Percentiles rank a stretch among this genome's conserved stretches.
Conservation (phyloP, 2,113 vertebrate genomes). For the Notothenia rossii region DNA sequence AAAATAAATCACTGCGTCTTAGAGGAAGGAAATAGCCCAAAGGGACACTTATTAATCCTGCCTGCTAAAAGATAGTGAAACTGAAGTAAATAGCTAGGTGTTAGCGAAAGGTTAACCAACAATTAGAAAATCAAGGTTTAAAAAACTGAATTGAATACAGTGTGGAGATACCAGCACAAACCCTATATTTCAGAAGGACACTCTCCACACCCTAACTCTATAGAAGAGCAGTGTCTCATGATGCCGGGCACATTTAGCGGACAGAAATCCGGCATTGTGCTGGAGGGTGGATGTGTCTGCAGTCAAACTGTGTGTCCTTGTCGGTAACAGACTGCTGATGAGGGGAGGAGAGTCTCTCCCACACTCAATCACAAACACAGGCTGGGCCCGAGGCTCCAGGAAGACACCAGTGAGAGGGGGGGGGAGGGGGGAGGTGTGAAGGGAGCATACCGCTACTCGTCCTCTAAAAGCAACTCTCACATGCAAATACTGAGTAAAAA, state of each 20-base stretch:
- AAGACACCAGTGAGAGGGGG: slow-evolving; percentile 32
- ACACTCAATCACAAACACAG: slow-evolving; percentile 71
- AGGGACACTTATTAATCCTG: not conserved
- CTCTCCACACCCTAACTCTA: slow-evolving; percentile 11
- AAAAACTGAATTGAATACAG: not conserved
- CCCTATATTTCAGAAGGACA: slow-evolving; percentile 21
- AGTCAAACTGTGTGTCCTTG: slow-evolving; percentile 77
- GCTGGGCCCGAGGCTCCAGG: slow-evolving; percentile 44
- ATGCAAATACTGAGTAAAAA: not conserved
- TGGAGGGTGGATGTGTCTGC: slow-evolving; percentile 69
- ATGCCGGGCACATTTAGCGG: slow-evolving; percentile 61
- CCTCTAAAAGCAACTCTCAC: slow-evolving; percentile 56
- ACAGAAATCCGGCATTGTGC: slow-evolving; percentile 63
- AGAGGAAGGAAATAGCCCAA: too few species aligned
- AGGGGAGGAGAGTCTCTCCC: slow-evolving; percentile 67
- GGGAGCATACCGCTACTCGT: not conserved
- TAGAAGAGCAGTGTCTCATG: slow-evolving; percentile 47
- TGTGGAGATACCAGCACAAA: slow-evolving; percentile 8
- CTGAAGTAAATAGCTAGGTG: not conserved
- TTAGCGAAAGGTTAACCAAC: not conserved
- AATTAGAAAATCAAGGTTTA: not conserved
- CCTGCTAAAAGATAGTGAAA: not conserved
- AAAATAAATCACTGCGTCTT: too few species aligned
- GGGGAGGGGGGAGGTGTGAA: too few species aligned
- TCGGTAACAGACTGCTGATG: slow-evolving; percentile 77